Percentiles rank a stretch among this genome's conserved stretches.
These are phyloP conservation scores for Drosophila erecta DNA, from an alignment of 1,140 invertebrate species.

Conservation along the genomic window DNA sequence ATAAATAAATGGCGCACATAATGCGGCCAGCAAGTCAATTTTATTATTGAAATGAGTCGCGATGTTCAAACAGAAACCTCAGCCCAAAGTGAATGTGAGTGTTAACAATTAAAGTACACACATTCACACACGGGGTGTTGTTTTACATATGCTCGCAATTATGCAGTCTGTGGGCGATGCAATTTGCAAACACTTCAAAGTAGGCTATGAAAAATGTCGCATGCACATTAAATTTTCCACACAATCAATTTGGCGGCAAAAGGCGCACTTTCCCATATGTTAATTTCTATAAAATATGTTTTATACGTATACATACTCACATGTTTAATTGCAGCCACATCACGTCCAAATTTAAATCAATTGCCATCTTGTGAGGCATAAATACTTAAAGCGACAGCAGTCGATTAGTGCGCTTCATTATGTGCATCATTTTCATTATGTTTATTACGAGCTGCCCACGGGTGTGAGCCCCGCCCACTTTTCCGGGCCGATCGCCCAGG, in stretches of 20 bases:
- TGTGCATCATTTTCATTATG: constrained; percentile 78
- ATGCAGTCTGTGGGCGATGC: constrained; percentile 43
- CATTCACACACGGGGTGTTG: constrained; percentile 16
- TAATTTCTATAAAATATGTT: constrained; percentile 61
- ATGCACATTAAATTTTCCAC: constrained; percentile 75
- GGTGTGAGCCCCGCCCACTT: neutral
- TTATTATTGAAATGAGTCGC: constrained; percentile 73
- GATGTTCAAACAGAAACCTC: constrained; percentile 60
- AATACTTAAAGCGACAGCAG: constrained; percentile 50
- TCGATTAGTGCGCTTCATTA: constrained; percentile 79
- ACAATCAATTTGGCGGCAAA: constrained; percentile 70
- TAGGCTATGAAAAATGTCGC: constrained; percentile 73
- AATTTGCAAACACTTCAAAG: constrained; percentile 79
- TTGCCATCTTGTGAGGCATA: constrained; percentile 7
- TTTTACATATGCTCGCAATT: constrained; percentile 65
- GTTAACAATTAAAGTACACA: constrained; percentile 64
- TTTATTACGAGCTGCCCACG: constrained; percentile 56
- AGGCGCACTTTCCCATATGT: constrained; percentile 42
- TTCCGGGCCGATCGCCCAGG: constrained; percentile 3
- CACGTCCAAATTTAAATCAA: constrained; percentile 52
- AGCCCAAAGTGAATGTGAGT: constrained; percentile 31
- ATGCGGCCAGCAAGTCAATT: constrained; percentile 77
- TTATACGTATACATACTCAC: constrained; percentile 51
- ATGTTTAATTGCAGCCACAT: constrained; percentile 61
- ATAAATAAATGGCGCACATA: constrained; percentile 72